phyloP scores from a whole-genome alignment of 1,140 invertebrate genomes.

The Holcopasites calliopsidis region DNA sequence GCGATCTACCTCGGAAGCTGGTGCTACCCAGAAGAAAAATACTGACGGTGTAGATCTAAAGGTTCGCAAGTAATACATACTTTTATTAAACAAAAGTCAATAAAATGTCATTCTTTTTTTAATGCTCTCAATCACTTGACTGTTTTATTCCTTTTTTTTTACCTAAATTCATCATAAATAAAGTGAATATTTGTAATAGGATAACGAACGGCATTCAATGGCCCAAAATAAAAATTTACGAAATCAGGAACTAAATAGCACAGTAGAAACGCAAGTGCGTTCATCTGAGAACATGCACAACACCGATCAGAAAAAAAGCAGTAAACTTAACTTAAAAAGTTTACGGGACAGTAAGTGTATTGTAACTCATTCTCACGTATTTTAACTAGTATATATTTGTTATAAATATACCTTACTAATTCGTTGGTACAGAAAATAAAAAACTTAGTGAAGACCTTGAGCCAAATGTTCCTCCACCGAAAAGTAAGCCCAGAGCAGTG shows the following conservation, averaged over 20 bases:
- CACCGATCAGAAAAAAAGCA: not conserved
- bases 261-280: not conserved
- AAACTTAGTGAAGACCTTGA: slow-evolving; percentile 19
- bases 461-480: slow-evolving; percentile 24
- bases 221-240: slow-evolving; percentile 1
- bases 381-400: not conserved
- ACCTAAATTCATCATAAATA: not conserved
- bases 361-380: not conserved
- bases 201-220: not conserved
- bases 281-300: not conserved
- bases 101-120: not conserved
- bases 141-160: not conserved
- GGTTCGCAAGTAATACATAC: slow-evolving; percentile 6
- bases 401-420: not conserved
- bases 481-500: slow-evolving; percentile 49
- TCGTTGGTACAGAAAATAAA: slow-evolving; percentile 37
- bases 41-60: not conserved
- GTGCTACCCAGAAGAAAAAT: not conserved
- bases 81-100: not conserved
- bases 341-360: slow-evolving; percentile 34
- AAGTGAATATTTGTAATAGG: not conserved
- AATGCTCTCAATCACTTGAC: not conserved
- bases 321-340: slow-evolving; percentile 37
- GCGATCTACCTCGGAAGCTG: not conserved
- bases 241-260: not conserved